Conservation (phyloP, 2,888 invertebrate genomes). For the Drosophila kokeensis region DNA sequence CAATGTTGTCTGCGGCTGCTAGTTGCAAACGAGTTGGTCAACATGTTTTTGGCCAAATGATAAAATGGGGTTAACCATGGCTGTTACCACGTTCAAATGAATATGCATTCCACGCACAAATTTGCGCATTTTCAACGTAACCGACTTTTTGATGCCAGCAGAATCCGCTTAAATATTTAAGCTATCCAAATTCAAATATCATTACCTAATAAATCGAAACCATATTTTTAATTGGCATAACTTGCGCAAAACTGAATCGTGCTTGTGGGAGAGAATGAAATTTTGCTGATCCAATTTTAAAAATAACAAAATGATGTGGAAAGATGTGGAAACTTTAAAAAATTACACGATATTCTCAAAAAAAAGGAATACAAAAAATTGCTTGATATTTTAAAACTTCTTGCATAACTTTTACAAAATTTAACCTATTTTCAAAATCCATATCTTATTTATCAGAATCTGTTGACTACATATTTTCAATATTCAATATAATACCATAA, state of each 20-base stretch:
- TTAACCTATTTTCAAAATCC: background rate
- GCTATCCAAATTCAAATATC: background rate
- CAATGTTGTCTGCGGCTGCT: conserved; percentile 68
- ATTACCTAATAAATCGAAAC: background rate
- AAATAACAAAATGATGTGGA: background rate
- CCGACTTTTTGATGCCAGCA: background rate
- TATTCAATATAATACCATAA: accelerated
- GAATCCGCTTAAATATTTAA: background rate
- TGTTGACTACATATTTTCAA: background rate
- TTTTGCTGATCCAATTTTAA: background rate
- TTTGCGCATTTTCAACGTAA: background rate
- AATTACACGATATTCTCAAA: too few relatives aligned
- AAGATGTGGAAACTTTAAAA: background rate
- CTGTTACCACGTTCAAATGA: conserved; percentile 26
- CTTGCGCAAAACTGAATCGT: background rate
- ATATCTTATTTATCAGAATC: too few relatives aligned
- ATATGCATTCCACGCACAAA: conserved; percentile 12
- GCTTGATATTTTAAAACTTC: too few relatives aligned
- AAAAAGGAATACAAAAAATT: too few relatives aligned
- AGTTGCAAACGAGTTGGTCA: conserved; percentile 75
- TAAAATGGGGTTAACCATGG: conserved; percentile 33
- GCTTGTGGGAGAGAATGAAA: background rate
- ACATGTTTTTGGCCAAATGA: conserved; percentile 58
- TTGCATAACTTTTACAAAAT: background rate
- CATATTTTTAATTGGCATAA: background rate